Conservation (phyloP, 1,140 invertebrate genomes). For the Stenopsyche tienmushanensis region DNA sequence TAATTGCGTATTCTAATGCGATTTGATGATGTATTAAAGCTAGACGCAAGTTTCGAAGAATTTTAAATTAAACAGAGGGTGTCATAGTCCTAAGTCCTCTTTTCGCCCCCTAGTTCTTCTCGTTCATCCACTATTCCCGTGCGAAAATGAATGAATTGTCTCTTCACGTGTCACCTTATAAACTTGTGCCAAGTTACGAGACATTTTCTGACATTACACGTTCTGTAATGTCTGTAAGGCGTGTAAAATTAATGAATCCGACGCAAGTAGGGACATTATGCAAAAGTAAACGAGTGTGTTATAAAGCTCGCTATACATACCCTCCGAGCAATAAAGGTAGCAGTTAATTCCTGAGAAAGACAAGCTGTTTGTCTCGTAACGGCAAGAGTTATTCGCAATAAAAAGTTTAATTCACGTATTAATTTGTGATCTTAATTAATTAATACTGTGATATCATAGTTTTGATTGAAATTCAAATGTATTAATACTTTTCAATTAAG, state of each 20-base stretch:
- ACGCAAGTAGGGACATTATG: conserved; percentile 28
- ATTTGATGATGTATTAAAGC: too few relatives aligned
- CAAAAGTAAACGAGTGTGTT: conserved; percentile 41
- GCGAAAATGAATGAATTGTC: conserved; percentile 35
- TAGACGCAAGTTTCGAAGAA: too few relatives aligned
- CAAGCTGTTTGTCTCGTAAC: conserved; percentile 12
- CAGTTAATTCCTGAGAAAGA: conserved; percentile 15
- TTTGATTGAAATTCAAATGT: too few relatives aligned
- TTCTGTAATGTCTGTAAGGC: conserved; percentile 34
- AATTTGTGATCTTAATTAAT: too few relatives aligned
- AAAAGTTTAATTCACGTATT: too few relatives aligned
- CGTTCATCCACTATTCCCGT: background rate
- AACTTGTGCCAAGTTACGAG: conserved; percentile 37
- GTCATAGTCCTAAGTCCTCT: too few relatives aligned
- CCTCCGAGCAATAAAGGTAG: conserved; percentile 23
- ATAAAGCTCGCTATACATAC: conserved; percentile 22
- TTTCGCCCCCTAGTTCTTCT: background rate
- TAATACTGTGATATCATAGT: too few relatives aligned
- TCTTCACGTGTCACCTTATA: conserved; percentile 41
- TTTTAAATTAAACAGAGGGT: too few relatives aligned
- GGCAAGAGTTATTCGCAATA: background rate
- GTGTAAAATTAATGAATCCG: conserved; percentile 42
- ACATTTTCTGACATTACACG: conserved; percentile 41
- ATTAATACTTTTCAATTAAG: too few relatives aligned
- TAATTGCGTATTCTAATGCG: too few relatives aligned